phyloP scores from a whole-genome alignment of 2,888 invertebrate genomes.

The Pheosia gnoma region DNA sequence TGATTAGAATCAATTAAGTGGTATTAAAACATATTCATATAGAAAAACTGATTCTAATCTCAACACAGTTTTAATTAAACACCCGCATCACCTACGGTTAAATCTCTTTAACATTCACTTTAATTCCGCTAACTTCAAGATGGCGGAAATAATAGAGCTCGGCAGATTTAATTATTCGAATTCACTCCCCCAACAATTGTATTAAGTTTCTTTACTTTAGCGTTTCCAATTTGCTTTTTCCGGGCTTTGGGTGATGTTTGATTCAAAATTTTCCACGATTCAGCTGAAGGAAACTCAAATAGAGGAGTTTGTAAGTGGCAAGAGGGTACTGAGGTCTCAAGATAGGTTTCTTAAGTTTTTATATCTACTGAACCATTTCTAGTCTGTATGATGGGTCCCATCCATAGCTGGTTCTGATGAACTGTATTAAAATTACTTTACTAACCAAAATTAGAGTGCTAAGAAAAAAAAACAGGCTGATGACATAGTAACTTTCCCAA shows the following conservation, averaged over 20 bases:
- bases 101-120: conserved; percentile 5
- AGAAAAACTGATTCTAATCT: neutral
- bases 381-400: no score
- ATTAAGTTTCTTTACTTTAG: conserved; percentile 26
- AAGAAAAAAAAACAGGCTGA: neutral
- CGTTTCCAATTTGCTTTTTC: conserved; percentile 26
- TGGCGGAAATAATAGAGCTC: conserved; percentile 14
- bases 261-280: neutral
- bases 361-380: no score
- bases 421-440: no score
- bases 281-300: conserved; percentile 18
- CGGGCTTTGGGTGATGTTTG: conserved; percentile 22
- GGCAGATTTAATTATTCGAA: conserved; percentile 25
- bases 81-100: neutral
- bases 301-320: neutral
- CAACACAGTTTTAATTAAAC: conserved; percentile 1
- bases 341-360: neutral
- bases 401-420: no score
- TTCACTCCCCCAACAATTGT: conserved; percentile 17
- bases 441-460: no score
- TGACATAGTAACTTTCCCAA: neutral
- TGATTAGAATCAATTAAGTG: no score
- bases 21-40: neutral
- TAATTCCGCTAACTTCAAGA: conserved; percentile 10
- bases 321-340: neutral